phyloP scores from a whole-genome alignment of 2,113 vertebrate species.

The Silurus meridionalis region DNA sequence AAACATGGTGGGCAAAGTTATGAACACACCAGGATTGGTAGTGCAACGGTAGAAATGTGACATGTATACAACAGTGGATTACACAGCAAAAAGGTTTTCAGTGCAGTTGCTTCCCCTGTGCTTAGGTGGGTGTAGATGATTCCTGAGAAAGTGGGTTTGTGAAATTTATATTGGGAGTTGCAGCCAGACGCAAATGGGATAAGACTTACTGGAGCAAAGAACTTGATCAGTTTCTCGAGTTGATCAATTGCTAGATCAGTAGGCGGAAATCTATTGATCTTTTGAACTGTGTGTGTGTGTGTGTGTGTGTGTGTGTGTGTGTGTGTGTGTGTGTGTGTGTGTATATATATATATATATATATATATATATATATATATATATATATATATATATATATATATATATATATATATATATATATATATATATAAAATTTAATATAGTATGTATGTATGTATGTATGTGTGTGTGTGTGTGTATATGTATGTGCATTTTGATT shows the following conservation, averaged over 20 bases:
- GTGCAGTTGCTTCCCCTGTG: background rate
- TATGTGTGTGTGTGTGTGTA: too few relatives aligned
- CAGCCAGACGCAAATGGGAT: background rate
- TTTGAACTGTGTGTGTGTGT: too few relatives aligned
- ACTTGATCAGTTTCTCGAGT: background rate
- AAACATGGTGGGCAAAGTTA: background rate
- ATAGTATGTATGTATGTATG: too few relatives aligned
- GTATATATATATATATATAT: too few relatives aligned
- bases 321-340: too few relatives aligned
- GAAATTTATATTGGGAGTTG: background rate
- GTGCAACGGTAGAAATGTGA: background rate
- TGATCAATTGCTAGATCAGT: background rate
- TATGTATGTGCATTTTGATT: background rate
- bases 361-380: too few relatives aligned
- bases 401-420: too few relatives aligned
- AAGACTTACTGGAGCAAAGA: background rate
- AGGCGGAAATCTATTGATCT: background rate
- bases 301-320: too few relatives aligned
- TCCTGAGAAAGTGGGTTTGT: background rate
- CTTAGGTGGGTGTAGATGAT: background rate
- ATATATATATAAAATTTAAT: too few relatives aligned
- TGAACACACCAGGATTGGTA: background rate
- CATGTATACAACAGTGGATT: background rate
- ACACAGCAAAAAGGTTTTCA: background rate
- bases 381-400: too few relatives aligned